Evolutionary conservation across 2,113 vertebrate genomes (phyloP).

Genomic region (Harpagus bidentatus): DNA sequence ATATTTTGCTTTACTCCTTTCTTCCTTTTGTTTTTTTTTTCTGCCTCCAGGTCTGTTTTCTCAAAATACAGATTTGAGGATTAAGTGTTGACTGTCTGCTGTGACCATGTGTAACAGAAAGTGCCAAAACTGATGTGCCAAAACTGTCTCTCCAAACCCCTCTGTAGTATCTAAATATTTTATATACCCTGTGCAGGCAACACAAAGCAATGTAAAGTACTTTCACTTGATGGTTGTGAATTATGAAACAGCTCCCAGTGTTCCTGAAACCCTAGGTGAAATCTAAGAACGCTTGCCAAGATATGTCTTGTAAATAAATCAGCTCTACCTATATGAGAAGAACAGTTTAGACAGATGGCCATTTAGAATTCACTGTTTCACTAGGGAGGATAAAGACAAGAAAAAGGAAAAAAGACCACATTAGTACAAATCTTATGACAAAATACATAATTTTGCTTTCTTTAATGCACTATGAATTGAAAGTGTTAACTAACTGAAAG

Average conservation of each 20-base stretch:
- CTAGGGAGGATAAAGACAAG: neutral
- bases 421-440: neutral
- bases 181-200: conserved; percentile 29
- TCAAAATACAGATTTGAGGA: neutral
- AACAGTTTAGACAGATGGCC: conserved; percentile 54
- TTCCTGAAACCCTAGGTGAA: conserved; percentile 57
- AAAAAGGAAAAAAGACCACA: neutral
- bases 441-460: neutral
- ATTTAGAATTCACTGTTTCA: conserved; percentile 60
- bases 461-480: neutral
- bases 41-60: neutral
- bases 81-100: neutral
- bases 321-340: neutral
- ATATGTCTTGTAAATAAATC: conserved; percentile 69
- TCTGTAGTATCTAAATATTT: conserved; percentile 67
- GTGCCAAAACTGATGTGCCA: conserved; percentile 29
- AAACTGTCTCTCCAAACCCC: conserved; percentile 21
- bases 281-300: conserved; percentile 58
- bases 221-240: conserved; percentile 67
- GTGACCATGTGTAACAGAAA: neutral
- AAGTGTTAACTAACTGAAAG: neutral
- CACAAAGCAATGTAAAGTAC: conserved; percentile 55
- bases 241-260: conserved; percentile 64
- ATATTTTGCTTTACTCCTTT: neutral
- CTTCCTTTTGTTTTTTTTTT: neutral